These are phyloP conservation scores for Acanthurus tractus DNA, from an alignment of 2,797 vertebrate species.

Conservation along the genomic window DNA sequence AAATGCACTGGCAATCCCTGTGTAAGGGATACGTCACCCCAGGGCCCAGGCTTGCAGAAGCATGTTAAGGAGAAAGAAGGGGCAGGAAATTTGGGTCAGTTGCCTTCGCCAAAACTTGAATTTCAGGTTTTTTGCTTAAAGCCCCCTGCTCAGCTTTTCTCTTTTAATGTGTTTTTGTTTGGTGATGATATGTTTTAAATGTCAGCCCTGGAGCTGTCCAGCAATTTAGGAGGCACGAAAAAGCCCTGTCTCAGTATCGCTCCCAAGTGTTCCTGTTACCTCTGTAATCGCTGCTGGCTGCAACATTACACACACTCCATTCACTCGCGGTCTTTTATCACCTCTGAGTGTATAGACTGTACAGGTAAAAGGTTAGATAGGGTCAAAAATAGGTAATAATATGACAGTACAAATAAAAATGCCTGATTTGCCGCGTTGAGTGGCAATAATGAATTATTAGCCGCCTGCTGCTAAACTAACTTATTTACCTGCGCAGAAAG, in stretches of 20 bases:
- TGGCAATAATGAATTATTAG: constrained; percentile 45
- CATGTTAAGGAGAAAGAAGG: constrained; percentile 83
- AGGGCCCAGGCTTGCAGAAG: constrained; percentile 81
- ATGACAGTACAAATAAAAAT: constrained; percentile 61
- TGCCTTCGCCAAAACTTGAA: constrained; percentile 85
- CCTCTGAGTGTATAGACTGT: constrained; percentile 63
- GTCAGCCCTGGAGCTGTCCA: constrained; percentile 85
- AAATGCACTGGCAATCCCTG: constrained; percentile 86
- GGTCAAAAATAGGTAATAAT: constrained; percentile 68
- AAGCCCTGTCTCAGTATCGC: constrained; percentile 77
- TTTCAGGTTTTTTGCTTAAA: constrained; percentile 86
- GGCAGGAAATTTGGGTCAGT: constrained; percentile 88
- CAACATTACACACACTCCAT: constrained; percentile 79
- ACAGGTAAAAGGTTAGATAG: constrained; percentile 69
- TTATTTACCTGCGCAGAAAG: constrained; percentile 64
- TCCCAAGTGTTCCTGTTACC: constrained; percentile 84
- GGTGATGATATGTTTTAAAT: constrained; percentile 86
- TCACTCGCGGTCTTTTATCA: constrained; percentile 72
- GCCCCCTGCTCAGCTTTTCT: constrained; percentile 80
- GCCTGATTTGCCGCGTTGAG: constrained; percentile 25
- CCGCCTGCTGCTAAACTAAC: constrained; percentile 49
- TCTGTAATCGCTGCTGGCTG: constrained; percentile 79
- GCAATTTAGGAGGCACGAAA: constrained; percentile 81
- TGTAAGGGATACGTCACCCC: constrained; percentile 85
- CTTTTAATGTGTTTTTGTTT: constrained; percentile 84